Conservation (phyloP, 2,888 invertebrate species). For the Nomada hirtipes region DNA sequence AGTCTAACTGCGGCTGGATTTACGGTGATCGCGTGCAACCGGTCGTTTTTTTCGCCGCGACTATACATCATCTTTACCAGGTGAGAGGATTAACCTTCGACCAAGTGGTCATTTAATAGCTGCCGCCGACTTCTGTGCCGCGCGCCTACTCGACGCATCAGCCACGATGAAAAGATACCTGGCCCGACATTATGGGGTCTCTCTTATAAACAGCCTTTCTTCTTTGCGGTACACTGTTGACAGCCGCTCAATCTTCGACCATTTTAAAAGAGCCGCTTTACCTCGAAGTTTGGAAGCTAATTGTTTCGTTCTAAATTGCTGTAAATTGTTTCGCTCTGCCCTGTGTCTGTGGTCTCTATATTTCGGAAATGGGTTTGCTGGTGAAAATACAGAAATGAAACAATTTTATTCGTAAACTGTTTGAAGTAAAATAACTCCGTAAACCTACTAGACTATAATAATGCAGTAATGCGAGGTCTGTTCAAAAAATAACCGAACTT, state of each 20-base stretch:
- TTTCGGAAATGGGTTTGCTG: no score
- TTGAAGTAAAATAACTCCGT: no score
- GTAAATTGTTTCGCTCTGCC: no score
- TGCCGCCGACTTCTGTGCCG: slow-evolving; percentile 36
- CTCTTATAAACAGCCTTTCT: slow-evolving; percentile 2
- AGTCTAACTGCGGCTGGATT: slow-evolving; percentile 57
- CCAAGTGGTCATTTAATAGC: slow-evolving; percentile 54
- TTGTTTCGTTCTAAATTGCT: no score
- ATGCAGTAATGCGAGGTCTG: no score
- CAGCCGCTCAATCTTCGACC: background rate
- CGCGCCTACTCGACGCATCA: slow-evolving; percentile 10
- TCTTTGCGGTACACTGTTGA: background rate
- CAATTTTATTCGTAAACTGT: no score
- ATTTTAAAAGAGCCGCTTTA: background rate
- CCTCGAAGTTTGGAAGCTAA: background rate
- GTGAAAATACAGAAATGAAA: no score
- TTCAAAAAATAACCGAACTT: no score
- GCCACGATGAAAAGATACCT: slow-evolving; percentile 18
- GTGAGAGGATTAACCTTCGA: slow-evolving; percentile 66
- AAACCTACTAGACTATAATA: no score
- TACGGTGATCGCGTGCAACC: slow-evolving; percentile 60
- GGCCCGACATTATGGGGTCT: background rate
- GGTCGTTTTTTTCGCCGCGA: slow-evolving; percentile 30
- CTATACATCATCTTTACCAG: slow-evolving; percentile 63
- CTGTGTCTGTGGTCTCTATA: no score